Evolutionary conservation across 1,140 invertebrate species (phyloP).

Genomic region (Heterodera schachtii): DNA sequence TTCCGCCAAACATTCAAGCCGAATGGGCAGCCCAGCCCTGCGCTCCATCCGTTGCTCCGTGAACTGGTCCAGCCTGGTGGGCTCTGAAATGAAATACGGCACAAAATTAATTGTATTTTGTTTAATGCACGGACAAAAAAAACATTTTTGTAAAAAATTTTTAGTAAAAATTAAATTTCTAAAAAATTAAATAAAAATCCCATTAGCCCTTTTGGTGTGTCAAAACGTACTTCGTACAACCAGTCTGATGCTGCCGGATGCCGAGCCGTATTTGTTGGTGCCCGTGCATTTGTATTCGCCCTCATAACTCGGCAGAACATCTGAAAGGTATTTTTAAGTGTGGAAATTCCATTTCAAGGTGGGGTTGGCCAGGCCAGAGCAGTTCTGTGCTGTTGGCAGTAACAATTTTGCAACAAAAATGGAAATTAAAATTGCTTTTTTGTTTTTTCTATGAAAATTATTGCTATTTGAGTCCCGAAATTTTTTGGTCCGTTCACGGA

Average conservation of each 20-base stretch:
- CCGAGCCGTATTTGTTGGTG: slow-evolving; percentile 61
- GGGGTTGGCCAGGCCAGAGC: slow-evolving; percentile 70
- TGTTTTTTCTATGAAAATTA: too few species aligned
- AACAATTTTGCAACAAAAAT: too few species aligned
- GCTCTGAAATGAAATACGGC: slow-evolving; percentile 45
- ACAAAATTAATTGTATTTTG: slow-evolving; percentile 1
- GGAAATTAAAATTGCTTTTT: too few species aligned
- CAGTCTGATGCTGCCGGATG: slow-evolving; percentile 50
- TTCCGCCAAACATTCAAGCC: slow-evolving; percentile 78
- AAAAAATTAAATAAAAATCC: not conserved
- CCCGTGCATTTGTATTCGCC: slow-evolving; percentile 63
- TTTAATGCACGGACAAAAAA: too few species aligned
- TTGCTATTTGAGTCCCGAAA: too few species aligned
- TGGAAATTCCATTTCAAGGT: slow-evolving; percentile 67
- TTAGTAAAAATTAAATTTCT: not conserved
- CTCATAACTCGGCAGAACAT: slow-evolving; percentile 72
- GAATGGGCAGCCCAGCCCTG: slow-evolving; percentile 78
- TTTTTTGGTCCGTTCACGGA: too few species aligned
- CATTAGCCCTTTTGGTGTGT: too few species aligned
- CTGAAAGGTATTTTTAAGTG: slow-evolving; percentile 70
- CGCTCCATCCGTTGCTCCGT: slow-evolving; percentile 39
- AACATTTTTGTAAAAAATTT: not conserved
- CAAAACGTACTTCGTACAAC: slow-evolving; percentile 54
- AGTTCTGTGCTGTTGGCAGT: slow-evolving; percentile 68
- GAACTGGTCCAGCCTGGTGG: slow-evolving; percentile 56